Evolutionary conservation across 2,797 vertebrate species (phyloP).

Genomic region (Columba guinea): DNA sequence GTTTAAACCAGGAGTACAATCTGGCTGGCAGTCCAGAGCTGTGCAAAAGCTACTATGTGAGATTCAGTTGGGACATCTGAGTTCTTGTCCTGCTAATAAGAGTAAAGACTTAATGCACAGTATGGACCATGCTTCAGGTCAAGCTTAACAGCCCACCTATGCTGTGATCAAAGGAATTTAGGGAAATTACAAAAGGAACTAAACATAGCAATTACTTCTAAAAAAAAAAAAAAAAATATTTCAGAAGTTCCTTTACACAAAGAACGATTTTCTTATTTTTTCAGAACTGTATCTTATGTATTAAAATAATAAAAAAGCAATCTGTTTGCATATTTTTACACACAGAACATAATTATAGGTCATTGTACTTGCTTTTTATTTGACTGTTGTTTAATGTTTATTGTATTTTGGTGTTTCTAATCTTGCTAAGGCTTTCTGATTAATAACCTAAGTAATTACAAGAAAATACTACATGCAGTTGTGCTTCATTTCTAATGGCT

Average conservation of each 20-base stretch:
- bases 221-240: background rate
- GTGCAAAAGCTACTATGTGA: background rate
- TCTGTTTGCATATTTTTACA: background rate
- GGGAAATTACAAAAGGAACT: background rate
- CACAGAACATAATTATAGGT: background rate
- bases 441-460: background rate
- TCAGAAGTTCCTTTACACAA: background rate
- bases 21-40: background rate
- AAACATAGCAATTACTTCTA: background rate
- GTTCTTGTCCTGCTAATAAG: background rate
- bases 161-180: background rate
- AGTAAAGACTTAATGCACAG: background rate
- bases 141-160: background rate
- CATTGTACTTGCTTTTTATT: background rate
- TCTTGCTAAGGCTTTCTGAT: background rate
- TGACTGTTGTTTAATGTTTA: background rate
- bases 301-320: background rate
- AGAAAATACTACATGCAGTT: background rate
- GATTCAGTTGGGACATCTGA: fast-evolving
- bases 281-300: background rate
- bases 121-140: background rate
- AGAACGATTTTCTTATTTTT: background rate
- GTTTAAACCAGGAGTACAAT: background rate
- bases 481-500: background rate
- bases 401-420: background rate